phyloP scores from a whole-genome alignment of 2,888 invertebrate genomes.

The Cantharis nigra region DNA sequence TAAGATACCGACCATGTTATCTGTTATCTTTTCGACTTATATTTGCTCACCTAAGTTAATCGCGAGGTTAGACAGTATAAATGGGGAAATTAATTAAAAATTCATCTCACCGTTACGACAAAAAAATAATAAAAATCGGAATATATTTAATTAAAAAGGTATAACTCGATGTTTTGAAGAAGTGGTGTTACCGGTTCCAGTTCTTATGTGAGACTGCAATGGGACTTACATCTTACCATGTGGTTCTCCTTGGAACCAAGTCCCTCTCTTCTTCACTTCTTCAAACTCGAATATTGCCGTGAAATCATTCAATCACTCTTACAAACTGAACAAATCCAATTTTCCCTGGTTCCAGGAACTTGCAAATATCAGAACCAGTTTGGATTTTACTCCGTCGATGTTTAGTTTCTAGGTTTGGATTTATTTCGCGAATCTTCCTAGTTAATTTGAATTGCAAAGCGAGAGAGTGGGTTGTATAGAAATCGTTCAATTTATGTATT shows the following conservation, averaged over 20 bases:
- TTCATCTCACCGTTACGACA: background rate
- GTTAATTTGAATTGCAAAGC: background rate
- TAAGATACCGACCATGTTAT: background rate
- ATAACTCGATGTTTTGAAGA: constrained; percentile 10
- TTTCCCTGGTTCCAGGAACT: background rate
- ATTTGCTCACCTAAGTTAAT: background rate
- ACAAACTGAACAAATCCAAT: background rate
- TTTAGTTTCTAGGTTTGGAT: background rate
- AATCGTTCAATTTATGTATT: background rate
- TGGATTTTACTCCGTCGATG: background rate
- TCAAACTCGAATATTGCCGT: background rate
- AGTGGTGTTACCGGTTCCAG: constrained; percentile 31
- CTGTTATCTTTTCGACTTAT: background rate
- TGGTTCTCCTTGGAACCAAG: background rate
- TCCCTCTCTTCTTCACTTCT: background rate
- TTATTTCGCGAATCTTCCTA: background rate
- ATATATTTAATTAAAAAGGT: background rate
- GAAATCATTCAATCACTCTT: background rate
- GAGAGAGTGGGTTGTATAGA: background rate
- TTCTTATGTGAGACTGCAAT: constrained; percentile 19
- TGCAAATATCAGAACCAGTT: background rate
- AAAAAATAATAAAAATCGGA: background rate
- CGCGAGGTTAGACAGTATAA: background rate
- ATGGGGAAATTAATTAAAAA: background rate
- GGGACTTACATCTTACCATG: constrained; percentile 11